Conservation (phyloP, 37 sponge, comb jelly and placozoan species). For the Haliclona indistincta region DNA sequence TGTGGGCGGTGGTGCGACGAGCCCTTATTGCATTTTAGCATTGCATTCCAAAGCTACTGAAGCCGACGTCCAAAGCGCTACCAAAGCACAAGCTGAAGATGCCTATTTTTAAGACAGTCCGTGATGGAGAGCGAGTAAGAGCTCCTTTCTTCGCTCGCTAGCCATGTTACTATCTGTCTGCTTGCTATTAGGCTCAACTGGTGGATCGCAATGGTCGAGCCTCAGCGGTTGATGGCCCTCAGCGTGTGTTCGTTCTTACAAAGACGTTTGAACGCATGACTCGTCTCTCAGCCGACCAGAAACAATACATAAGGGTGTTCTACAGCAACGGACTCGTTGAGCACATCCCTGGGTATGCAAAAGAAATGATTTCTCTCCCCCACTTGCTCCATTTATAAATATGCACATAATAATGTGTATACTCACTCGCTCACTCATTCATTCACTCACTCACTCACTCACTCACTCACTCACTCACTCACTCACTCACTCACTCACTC, state of each 20-base stretch:
- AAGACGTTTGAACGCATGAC: conserved; percentile 38
- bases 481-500: not conserved
- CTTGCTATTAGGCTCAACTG: conserved; percentile 47
- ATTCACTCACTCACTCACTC: too few species aligned
- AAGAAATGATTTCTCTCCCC: too few species aligned
- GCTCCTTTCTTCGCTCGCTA: too few species aligned
- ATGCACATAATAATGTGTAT: not conserved
- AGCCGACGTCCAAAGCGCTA: too few species aligned
- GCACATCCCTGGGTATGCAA: conserved; percentile 65
- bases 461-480: too few species aligned
- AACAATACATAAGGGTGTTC: conserved; percentile 59
- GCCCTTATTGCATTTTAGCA: too few species aligned
- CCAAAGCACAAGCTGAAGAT: too few species aligned
- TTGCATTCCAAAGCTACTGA: too few species aligned
- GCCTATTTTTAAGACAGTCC: conserved; percentile 62
- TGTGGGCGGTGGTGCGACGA: too few species aligned
- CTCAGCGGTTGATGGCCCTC: conserved; percentile 57
- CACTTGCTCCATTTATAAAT: too few species aligned
- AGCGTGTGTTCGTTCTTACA: conserved; percentile 41
- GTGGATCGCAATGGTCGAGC: conserved; percentile 49
- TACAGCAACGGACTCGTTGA: conserved; percentile 56
- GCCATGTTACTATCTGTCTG: too few species aligned
- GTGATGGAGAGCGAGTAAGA: conserved; percentile 45
- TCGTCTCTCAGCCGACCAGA: conserved; percentile 64
- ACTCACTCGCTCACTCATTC: too few species aligned